These are phyloP conservation scores for Sisyra nigra DNA, from an alignment of 2,888 invertebrate genomes.

Conservation along the genomic window DNA sequence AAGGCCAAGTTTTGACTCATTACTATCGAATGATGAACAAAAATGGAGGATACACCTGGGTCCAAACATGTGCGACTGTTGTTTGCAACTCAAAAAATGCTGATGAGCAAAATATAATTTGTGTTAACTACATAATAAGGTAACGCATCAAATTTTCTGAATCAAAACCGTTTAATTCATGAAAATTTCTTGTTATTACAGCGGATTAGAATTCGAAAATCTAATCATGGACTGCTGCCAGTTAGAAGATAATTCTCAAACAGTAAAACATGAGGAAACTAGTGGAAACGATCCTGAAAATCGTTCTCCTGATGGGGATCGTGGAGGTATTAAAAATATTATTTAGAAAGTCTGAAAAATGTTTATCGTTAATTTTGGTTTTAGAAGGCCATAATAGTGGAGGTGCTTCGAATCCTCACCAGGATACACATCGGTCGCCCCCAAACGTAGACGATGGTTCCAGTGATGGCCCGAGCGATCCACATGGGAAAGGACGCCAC, in stretches of 20 bases:
- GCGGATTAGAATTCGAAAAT: slow-evolving; percentile 77
- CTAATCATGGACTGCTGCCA: slow-evolving; percentile 91
- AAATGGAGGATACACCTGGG: slow-evolving; percentile 90
- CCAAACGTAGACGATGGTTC: slow-evolving; percentile 30
- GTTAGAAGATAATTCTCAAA: slow-evolving; percentile 64
- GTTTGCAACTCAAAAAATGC: slow-evolving; percentile 91
- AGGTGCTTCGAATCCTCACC: slow-evolving; percentile 32
- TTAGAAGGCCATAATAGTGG: slow-evolving; percentile 36
- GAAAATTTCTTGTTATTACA: slow-evolving; percentile 22
- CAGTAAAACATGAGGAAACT: slow-evolving; percentile 69
- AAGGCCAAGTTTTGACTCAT: slow-evolving; percentile 91
- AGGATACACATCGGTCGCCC: slow-evolving; percentile 29
- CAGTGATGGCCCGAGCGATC: slow-evolving; percentile 32
- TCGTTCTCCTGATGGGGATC: slow-evolving; percentile 76
- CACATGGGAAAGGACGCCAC: slow-evolving; percentile 33
- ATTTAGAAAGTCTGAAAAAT: background rate
- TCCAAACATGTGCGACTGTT: slow-evolving; percentile 93
- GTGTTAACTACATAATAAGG: slow-evolving; percentile 95
- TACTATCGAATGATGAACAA: slow-evolving; percentile 95
- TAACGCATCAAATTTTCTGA: slow-evolving; percentile 24
- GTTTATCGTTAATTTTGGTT: background rate
- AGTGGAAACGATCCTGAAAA: slow-evolving; percentile 66
- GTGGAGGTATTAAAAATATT: slow-evolving; percentile 32
- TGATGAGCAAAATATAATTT: slow-evolving; percentile 93
- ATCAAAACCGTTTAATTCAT: slow-evolving; percentile 2